A percentile compares a stretch with the other conserved stretches of the same genome.
Conservation (phyloP, 2,113 vertebrate genomes). For the Harpagus bidentatus region DNA sequence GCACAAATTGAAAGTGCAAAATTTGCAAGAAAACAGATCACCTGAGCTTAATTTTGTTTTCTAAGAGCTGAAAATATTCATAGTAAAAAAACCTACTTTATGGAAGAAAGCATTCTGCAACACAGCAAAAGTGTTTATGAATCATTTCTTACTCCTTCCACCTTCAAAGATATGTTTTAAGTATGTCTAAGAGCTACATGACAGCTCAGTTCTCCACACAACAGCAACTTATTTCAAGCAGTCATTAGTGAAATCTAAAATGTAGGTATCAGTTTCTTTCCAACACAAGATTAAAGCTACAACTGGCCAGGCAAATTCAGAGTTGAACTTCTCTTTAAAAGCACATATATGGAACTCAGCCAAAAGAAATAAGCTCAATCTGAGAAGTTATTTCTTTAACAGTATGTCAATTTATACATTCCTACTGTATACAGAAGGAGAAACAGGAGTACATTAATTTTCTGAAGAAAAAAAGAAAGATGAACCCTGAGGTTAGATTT, state of each 20-base stretch:
- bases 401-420: rapidly evolving
- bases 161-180: not conserved
- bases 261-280: not conserved
- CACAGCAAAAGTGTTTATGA: not conserved
- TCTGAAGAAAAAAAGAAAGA: not conserved
- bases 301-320: not conserved
- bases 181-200: not conserved
- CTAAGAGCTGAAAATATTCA: not conserved
- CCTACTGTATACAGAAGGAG: not conserved
- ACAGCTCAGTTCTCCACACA: not conserved
- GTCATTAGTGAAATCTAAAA: not conserved
- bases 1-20: not conserved
- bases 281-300: not conserved
- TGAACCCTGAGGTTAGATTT: not conserved
- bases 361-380: not conserved
- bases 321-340: not conserved
- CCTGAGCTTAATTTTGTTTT: not conserved
- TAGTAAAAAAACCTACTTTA: not conserved
- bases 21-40: not conserved
- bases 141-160: not conserved
- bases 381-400: not conserved
- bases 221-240: not conserved
- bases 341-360: not conserved
- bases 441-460: not conserved
- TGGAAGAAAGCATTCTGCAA: not conserved